These are phyloP conservation scores for Theonella swinhoei DNA, from an alignment of 37 sponge, comb jelly and placozoan species.

Conservation along the genomic window DNA sequence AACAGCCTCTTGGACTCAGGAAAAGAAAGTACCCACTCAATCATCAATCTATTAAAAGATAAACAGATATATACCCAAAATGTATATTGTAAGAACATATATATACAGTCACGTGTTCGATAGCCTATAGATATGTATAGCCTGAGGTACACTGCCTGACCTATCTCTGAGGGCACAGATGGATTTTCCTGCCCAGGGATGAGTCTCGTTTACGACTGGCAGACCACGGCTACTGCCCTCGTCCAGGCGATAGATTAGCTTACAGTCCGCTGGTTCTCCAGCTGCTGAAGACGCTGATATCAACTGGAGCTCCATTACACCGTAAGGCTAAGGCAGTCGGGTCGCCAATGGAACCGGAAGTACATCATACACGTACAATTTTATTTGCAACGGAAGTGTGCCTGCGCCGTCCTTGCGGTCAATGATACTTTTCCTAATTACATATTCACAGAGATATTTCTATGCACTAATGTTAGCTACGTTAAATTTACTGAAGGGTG, in stretches of 20 bases:
- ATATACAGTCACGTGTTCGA: neutral
- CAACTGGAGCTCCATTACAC: slow-evolving; percentile 14
- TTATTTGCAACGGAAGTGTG: too few species aligned
- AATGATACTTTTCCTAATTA: too few species aligned
- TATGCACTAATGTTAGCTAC: too few species aligned
- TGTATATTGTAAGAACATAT: neutral
- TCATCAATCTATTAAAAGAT: slow-evolving; percentile 41
- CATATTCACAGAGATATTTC: too few species aligned
- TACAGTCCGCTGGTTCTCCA: slow-evolving; percentile 8
- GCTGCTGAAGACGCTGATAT: slow-evolving; percentile 5
- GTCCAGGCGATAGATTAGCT: slow-evolving; percentile 13
- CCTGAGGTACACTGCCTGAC: neutral
- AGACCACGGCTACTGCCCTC: neutral
- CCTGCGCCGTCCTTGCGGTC: too few species aligned
- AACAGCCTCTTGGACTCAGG: slow-evolving; percentile 8
- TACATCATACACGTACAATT: too few species aligned
- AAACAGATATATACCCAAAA: neutral
- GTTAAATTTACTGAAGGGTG: too few species aligned
- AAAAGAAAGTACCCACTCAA: slow-evolving; percentile 42
- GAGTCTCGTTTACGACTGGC: neutral
- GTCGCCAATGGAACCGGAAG: too few species aligned
- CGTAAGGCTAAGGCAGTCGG: neutral
- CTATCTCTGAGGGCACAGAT: slow-evolving; percentile 61
- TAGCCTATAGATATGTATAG: neutral
- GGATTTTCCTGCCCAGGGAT: slow-evolving; percentile 1